Evolutionary conservation across 2,113 vertebrate species (phyloP), one percentile per base, ranked within the genome.

Genomic region (Suricata suricatta): DNA sequence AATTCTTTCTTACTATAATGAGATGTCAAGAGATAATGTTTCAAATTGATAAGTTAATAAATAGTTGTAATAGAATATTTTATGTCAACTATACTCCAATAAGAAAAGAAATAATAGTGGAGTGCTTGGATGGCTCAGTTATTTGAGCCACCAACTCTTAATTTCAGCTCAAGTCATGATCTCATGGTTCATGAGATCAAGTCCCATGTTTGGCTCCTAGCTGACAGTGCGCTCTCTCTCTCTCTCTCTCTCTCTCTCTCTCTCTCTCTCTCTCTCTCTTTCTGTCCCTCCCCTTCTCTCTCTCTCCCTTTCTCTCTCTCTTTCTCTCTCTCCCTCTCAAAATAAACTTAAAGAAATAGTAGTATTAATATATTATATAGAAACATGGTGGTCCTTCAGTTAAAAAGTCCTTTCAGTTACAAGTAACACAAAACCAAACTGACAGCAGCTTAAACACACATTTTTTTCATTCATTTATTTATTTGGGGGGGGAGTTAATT

Each of bases 321-420:
- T 57, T 17, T 17, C 54, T 57, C 54, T 57, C 54, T 57, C 54
- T 21, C 54, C 17, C 57, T 60, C 52, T 54, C 52, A 16, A 60
- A 23, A 60, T 60, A 57, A 57, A 21, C 19, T 23, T 21, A 23
- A 23, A 90, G 35, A 88, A 88, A 88, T 57, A 88, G 29, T 85
- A 72, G 50, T 90, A 44, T 85, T 82, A 95, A 63, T 52, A 83
- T 86, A 91, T 74, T 54, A 77, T 68, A 35, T 52, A 93, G 68
- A 94, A 92, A 93, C 71, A 87, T 23, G 17, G 57, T 68, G 15
- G 15, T 63, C 64, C 47, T 68, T 96, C 68, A 92, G 19, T 64
- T 95, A 88, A 93, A 90, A 97, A 27, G 41, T 93, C 31, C 19
- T 96, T 93, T 96, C 84, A 96, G 38, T 12, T 82, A 77, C 29